Percentiles rank a stretch among this genome's conserved stretches.
Conservation (phyloP, 2,888 invertebrate species). For the Lasioglossum morio region DNA sequence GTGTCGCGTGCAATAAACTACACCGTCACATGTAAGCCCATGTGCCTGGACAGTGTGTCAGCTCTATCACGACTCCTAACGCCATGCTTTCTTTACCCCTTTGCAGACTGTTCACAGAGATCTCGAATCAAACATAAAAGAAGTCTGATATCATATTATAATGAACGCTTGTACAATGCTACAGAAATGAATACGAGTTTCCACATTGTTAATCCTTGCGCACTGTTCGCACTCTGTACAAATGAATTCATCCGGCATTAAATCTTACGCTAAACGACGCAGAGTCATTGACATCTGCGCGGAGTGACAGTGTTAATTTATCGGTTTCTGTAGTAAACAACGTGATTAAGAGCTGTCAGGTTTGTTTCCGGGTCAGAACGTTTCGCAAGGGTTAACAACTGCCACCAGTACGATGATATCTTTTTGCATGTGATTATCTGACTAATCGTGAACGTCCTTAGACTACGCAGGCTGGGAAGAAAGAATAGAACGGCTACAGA, state of each 20-base stretch:
- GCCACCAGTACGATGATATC: neutral
- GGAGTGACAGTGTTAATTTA: neutral
- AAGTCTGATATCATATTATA: neutral
- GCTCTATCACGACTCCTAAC: slow-evolving; percentile 29
- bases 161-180: neutral
- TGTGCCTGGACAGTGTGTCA: slow-evolving; percentile 18
- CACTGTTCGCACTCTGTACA: neutral
- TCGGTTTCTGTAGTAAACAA: neutral
- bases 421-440: slow-evolving; percentile 27
- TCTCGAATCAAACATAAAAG: neutral
- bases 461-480: slow-evolving; percentile 72
- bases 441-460: slow-evolving; percentile 41
- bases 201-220: neutral
- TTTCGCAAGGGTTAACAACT: neutral
- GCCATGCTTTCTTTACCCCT: slow-evolving; percentile 2
- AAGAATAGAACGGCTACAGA: slow-evolving; percentile 76
- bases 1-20: slow-evolving; percentile 55
- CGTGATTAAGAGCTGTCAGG: neutral
- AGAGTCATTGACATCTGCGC: neutral
- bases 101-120: neutral
- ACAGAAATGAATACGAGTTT: neutral
- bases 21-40: slow-evolving; percentile 40
- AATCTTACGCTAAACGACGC: neutral
- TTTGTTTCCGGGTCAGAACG: neutral
- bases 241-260: neutral